phyloP scores from a whole-genome alignment of 1,140 invertebrate species.

The Procambarus clarkii region DNA sequence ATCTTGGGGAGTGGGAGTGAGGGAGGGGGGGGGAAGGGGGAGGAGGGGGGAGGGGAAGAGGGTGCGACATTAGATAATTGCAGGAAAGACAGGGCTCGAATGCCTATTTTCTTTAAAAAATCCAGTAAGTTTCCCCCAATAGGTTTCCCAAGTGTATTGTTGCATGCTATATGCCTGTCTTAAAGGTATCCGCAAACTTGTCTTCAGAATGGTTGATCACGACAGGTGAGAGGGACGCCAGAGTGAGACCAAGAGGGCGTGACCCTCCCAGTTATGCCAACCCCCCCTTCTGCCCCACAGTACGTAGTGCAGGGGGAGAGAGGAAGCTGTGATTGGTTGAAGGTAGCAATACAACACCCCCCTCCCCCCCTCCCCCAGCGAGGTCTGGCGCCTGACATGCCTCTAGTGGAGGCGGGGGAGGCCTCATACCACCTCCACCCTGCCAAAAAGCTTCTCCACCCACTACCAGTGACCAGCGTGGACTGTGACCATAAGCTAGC shows the following conservation, averaged over 20 bases:
- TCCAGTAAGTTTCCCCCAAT: too few species aligned
- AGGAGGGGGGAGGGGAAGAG: neutral
- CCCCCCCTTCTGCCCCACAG: conserved; percentile 14
- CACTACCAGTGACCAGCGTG: conserved; percentile 44
- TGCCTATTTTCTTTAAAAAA: too few species aligned
- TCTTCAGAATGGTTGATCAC: too few species aligned
- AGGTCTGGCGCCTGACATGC: conserved; percentile 35
- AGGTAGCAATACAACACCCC: neutral
- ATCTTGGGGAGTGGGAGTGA: conserved; percentile 24
- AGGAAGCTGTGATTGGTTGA: conserved; percentile 7
- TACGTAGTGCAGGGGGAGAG: conserved; percentile 5
- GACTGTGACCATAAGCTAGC: conserved; percentile 33
- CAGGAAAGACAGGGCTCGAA: too few species aligned
- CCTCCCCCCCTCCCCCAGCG: neutral
- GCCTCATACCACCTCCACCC: conserved; percentile 19
- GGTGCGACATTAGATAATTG: neutral
- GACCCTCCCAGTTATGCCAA: neutral
- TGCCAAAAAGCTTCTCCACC: conserved; percentile 33
- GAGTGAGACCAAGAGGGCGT: too few species aligned
- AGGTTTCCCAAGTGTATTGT: too few species aligned
- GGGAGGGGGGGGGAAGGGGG: neutral
- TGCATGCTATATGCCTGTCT: too few species aligned
- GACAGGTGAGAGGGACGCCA: too few species aligned
- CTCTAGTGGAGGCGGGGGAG: neutral
- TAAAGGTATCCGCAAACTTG: too few species aligned